phyloP scores from a whole-genome alignment of 2,888 invertebrate genomes.

The Ptychoptera contaminata region DNA sequence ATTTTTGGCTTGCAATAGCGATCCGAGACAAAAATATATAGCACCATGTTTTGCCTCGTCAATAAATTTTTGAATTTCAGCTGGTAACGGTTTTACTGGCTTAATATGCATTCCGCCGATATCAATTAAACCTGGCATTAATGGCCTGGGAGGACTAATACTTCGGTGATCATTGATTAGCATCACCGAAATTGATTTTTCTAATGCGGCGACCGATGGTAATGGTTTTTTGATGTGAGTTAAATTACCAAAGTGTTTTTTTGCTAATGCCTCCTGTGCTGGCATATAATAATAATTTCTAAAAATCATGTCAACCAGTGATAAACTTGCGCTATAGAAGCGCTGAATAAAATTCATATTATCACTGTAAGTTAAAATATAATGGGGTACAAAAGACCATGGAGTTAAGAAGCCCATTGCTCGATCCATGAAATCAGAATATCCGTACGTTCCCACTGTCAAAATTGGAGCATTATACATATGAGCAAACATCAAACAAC shows the following conservation, averaged over 20 bases:
- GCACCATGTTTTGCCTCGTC: slow-evolving; percentile 30
- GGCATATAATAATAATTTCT: slow-evolving; percentile 26
- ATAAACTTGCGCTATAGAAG: slow-evolving; percentile 25
- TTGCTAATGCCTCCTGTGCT: slow-evolving; percentile 15
- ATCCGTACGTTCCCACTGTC: slow-evolving; percentile 27
- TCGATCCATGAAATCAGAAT: slow-evolving; percentile 30
- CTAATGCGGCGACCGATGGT: slow-evolving; percentile 31
- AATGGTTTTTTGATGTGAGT: slow-evolving; percentile 16
- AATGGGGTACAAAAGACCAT: slow-evolving; percentile 26
- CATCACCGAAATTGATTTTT: slow-evolving; percentile 33
- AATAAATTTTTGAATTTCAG: slow-evolving; percentile 23
- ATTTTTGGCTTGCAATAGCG: slow-evolving; percentile 29
- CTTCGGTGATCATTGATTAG: slow-evolving; percentile 36
- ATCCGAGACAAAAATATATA: slow-evolving; percentile 33
- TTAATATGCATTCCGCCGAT: slow-evolving; percentile 29
- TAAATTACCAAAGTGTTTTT: background rate
- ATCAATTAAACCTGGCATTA: slow-evolving; percentile 25
- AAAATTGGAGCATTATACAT: slow-evolving; percentile 30
- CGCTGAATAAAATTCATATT: slow-evolving; percentile 29
- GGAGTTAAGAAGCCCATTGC: slow-evolving; percentile 28
- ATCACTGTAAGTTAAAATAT: slow-evolving; percentile 22
- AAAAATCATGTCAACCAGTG: slow-evolving; percentile 21
- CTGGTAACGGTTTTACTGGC: slow-evolving; percentile 20
- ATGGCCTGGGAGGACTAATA: slow-evolving; percentile 31
- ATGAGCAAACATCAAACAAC: slow-evolving; percentile 29